Percentiles rank a stretch among this genome's conserved stretches.
Evolutionary conservation across 2,113 vertebrate genomes (phyloP).

Genomic region (Lagopus leucura): DNA sequence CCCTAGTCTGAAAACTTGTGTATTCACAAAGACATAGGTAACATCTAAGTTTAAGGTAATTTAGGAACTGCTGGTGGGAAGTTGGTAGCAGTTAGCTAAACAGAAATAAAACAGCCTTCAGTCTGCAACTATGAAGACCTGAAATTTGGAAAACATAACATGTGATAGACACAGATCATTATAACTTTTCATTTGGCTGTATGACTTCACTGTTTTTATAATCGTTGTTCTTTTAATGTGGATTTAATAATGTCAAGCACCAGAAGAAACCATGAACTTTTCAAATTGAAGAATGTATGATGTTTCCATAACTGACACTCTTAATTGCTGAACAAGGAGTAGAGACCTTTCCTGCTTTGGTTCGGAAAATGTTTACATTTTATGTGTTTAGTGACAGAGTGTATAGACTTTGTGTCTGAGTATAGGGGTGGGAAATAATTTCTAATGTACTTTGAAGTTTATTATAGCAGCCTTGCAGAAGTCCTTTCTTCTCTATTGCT

Average conservation of each 20-base stretch:
- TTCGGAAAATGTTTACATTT: slow-evolving; percentile 20
- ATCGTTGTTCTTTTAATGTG: not conserved
- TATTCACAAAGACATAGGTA: not conserved
- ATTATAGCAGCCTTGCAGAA: not conserved
- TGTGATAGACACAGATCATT: slow-evolving; percentile 12
- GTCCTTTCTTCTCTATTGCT: not conserved
- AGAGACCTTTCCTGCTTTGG: not conserved
- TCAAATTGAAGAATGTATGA: not conserved
- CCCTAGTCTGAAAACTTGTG: too few species aligned
- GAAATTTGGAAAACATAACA: slow-evolving; percentile 35
- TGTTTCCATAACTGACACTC: slow-evolving; percentile 4
- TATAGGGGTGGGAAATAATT: slow-evolving; percentile 6
- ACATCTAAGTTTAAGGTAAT: not conserved
- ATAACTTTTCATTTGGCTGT: not conserved
- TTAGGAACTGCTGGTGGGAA: slow-evolving; percentile 33
- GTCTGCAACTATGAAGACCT: not conserved
- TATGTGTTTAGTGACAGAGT: slow-evolving; percentile 9
- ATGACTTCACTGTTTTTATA: slow-evolving; percentile 24
- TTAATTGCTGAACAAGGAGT: slow-evolving; percentile 17
- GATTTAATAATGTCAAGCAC: not conserved
- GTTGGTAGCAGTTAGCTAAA: not conserved
- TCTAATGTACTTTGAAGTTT: not conserved
- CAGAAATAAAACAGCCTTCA: slow-evolving; percentile 5
- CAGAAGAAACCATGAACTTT: not conserved
- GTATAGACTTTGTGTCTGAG: slow-evolving; percentile 23